Evolutionary conservation across 2,797 vertebrate species (phyloP).

Genomic region (Poliocrania exsul): DNA sequence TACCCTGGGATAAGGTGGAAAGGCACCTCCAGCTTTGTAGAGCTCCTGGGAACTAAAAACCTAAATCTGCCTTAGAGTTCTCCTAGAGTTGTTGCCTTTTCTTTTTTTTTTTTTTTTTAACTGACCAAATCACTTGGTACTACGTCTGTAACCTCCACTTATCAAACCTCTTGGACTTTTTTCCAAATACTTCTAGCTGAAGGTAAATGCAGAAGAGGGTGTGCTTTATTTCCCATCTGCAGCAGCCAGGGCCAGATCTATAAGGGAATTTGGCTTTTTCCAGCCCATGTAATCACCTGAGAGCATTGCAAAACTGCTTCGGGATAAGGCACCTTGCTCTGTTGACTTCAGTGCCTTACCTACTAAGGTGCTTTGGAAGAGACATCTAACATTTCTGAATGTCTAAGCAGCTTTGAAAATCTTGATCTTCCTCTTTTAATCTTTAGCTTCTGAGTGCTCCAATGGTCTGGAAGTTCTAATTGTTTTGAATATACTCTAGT

Average conservation of each 20-base stretch:
- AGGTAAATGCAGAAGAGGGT: accelerated
- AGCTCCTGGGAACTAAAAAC: neutral
- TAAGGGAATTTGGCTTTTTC: neutral
- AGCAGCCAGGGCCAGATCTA: neutral
- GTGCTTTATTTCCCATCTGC: neutral
- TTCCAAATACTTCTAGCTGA: neutral
- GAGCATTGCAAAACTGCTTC: neutral
- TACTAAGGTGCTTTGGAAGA: slow-evolving; percentile 26
- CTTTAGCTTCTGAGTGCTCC: neutral
- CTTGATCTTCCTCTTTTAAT: neutral
- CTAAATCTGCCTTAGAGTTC: accelerated
- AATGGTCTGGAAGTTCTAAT: neutral
- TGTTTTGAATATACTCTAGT: neutral
- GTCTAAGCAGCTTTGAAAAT: slow-evolving; percentile 34
- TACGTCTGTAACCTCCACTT: neutral
- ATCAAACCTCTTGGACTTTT: accelerated
- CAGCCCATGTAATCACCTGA: neutral
- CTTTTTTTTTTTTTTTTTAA: neutral
- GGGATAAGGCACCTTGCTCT: neutral
- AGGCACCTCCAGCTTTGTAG: neutral
- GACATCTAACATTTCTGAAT: neutral
- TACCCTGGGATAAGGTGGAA: neutral
- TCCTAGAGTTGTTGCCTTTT: neutral
- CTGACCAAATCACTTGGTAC: neutral
- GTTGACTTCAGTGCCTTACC: neutral